Evolutionary conservation across 2,113 vertebrate species (phyloP).

Genomic region (Pygoscelis adeliae): DNA sequence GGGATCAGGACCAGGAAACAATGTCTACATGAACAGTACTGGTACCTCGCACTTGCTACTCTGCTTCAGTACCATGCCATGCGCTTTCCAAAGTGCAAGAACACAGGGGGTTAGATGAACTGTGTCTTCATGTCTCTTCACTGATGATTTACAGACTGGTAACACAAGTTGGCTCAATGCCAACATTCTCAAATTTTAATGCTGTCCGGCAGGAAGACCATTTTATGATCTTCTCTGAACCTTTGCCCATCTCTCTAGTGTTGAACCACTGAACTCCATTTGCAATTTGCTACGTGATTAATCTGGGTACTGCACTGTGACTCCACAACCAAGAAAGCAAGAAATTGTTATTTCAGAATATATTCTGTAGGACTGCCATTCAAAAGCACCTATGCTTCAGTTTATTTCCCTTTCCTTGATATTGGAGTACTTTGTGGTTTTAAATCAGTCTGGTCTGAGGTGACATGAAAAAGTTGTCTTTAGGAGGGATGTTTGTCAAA

Average conservation of each 20-base stretch:
- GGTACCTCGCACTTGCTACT: no score
- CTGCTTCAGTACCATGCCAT: background rate
- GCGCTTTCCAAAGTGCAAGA: background rate
- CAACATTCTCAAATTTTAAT: background rate
- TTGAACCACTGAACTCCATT: background rate
- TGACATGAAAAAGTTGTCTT: background rate
- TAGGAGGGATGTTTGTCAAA: background rate
- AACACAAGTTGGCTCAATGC: background rate
- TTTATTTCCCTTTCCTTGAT: background rate
- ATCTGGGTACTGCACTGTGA: background rate
- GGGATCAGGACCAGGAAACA: background rate
- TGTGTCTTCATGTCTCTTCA: background rate
- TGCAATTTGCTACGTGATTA: background rate
- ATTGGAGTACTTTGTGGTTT: background rate
- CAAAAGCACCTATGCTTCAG: background rate
- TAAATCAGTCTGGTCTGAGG: background rate
- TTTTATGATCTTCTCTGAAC: background rate
- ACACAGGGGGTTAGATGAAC: background rate
- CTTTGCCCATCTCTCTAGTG: background rate
- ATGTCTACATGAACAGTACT: background rate
- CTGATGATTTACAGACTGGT: background rate
- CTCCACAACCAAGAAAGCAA: background rate
- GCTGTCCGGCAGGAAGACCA: background rate
- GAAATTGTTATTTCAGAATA: background rate
- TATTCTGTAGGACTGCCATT: background rate